Percentiles rank a stretch among this genome's conserved stretches.
Evolutionary conservation across 1,140 invertebrate species (phyloP).

Genomic region (Sinonovacula constricta): DNA sequence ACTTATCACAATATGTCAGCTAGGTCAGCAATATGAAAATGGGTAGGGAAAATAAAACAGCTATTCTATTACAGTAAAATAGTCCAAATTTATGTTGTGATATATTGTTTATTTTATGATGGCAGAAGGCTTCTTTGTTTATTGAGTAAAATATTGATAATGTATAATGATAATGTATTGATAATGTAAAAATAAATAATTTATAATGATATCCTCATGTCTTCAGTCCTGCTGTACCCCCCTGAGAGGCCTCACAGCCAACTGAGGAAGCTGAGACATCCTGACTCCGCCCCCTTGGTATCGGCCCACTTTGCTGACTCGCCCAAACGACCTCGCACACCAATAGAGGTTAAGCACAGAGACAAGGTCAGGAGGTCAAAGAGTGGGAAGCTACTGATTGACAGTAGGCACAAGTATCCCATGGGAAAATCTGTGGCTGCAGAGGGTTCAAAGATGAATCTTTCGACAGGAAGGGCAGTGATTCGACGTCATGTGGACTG

Average conservation of each 20-base stretch:
- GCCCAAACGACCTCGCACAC: slow-evolving; percentile 62
- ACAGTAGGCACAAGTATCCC: slow-evolving; percentile 67
- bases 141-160: no score
- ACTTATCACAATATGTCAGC: no score
- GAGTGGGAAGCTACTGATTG: slow-evolving; percentile 68
- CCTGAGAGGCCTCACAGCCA: slow-evolving; percentile 64
- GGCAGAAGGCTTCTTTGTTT: no score
- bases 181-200: no score
- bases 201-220: no score
- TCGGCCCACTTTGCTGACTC: slow-evolving; percentile 65
- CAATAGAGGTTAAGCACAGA: slow-evolving; percentile 68
- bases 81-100: no score
- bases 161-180: no score
- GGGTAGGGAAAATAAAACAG: no score
- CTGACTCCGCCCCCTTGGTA: slow-evolving; percentile 58
- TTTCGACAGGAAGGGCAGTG: slow-evolving; percentile 73
- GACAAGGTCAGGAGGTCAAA: slow-evolving; percentile 63
- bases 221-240: slow-evolving; percentile 72
- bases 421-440: slow-evolving; percentile 50
- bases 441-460: slow-evolving; percentile 58
- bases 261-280: slow-evolving; percentile 53
- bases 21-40: no score
- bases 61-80: no score
- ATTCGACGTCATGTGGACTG: slow-evolving; percentile 67
- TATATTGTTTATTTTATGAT: no score